phyloP scores from a whole-genome alignment of 2,113 vertebrate species.

The Perca schrenkii region DNA sequence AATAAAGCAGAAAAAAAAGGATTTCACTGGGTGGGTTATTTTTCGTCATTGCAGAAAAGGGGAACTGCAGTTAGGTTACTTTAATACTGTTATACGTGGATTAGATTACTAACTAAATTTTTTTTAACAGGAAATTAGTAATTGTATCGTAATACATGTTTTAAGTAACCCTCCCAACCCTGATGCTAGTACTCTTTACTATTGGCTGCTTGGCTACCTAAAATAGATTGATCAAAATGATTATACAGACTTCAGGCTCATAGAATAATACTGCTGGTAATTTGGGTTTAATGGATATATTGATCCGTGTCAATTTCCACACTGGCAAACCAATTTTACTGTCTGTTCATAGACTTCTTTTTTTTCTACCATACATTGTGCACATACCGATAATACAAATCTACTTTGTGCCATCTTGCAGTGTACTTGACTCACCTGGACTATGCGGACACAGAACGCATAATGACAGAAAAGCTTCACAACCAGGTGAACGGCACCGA shows the following conservation, averaged over 20 bases:
- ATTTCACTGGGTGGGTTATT: no score
- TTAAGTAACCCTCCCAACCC: no score
- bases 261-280: neutral
- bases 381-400: neutral
- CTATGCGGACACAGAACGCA: constrained; percentile 97
- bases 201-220: neutral
- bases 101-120: no score
- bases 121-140: no score
- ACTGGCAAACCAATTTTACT: neutral
- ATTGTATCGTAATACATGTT: no score
- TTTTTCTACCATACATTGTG: neutral
- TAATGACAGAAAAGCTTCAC: constrained; percentile 99
- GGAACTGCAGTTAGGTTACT: no score
- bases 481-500: constrained; percentile 99
- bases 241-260: neutral
- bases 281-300: neutral
- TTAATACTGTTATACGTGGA: no score
- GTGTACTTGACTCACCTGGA: constrained; percentile 99
- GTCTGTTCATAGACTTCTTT: no score
- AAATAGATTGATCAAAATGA: neutral
- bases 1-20: no score
- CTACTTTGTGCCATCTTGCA: constrained; percentile 64
- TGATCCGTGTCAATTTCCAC: neutral
- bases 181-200: neutral
- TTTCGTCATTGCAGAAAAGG: no score